phyloP scores from a whole-genome alignment of 2,888 invertebrate species.

The Dicyrtomina minuta region DNA sequence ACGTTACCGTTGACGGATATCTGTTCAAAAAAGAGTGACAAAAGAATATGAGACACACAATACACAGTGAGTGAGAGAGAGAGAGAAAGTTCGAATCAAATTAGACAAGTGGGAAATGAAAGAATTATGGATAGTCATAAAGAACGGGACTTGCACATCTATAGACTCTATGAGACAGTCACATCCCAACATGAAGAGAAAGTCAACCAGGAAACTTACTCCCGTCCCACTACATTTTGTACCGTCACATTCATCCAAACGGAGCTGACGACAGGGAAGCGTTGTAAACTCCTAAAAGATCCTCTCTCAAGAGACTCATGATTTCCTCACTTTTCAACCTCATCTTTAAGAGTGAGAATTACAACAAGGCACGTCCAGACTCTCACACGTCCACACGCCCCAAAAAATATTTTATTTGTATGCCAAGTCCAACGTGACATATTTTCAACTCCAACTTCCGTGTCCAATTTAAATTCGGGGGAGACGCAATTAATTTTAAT shows the following conservation, averaged over 20 bases:
- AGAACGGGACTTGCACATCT: constrained; percentile 8
- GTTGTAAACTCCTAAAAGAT: neutral
- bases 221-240: neutral
- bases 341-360: too few relatives aligned
- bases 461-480: too few relatives aligned
- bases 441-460: too few relatives aligned
- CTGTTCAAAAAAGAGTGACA: constrained; percentile 39
- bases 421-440: too few relatives aligned
- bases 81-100: constrained; percentile 13
- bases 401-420: too few relatives aligned
- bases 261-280: neutral
- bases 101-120: constrained; percentile 22
- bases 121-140: constrained; percentile 30
- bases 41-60: constrained; percentile 17
- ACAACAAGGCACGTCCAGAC: too few relatives aligned
- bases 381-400: too few relatives aligned
- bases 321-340: neutral
- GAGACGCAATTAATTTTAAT: too few relatives aligned
- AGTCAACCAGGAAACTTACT: neutral
- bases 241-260: neutral
- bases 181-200: neutral
- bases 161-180: neutral
- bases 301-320: constrained; percentile 1
- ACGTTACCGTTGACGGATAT: constrained; percentile 53
- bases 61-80: neutral